phyloP scores from a whole-genome alignment of 1,140 invertebrate genomes.

The Caerostris darwini region DNA sequence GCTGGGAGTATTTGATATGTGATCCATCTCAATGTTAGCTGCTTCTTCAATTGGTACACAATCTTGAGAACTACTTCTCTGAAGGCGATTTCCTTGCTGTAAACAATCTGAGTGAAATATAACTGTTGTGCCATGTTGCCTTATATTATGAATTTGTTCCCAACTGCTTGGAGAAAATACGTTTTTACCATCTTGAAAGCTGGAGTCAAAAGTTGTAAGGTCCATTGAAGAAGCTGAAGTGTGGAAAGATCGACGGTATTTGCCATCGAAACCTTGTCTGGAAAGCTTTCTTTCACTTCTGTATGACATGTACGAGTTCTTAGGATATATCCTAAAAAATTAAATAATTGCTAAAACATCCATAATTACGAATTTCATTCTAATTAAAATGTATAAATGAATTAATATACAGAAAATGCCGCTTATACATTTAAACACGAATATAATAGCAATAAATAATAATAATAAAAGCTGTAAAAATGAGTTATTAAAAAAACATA shows the following conservation, averaged over 20 bases:
- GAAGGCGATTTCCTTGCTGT: slow-evolving; percentile 31
- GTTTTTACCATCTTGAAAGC: slow-evolving; percentile 49
- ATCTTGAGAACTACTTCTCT: slow-evolving; percentile 71
- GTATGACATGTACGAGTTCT: slow-evolving; percentile 89
- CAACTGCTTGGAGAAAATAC: slow-evolving; percentile 79
- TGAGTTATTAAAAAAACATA: too few relatives aligned
- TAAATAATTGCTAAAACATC: background rate
- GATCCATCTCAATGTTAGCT: background rate
- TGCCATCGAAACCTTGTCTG: slow-evolving; percentile 86
- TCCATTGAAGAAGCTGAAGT: slow-evolving; percentile 81
- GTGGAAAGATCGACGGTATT: slow-evolving; percentile 89
- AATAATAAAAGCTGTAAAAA: too few relatives aligned
- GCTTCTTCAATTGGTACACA: slow-evolving; percentile 37
- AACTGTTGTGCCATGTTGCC: slow-evolving; percentile 81
- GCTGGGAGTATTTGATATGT: slow-evolving; percentile 59
- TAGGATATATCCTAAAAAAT: slow-evolving; percentile 88
- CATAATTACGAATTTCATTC: too few relatives aligned
- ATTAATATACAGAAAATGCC: too few relatives aligned
- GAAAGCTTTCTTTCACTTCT: slow-evolving; percentile 84
- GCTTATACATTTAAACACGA: too few relatives aligned
- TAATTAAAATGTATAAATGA: too few relatives aligned
- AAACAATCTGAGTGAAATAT: slow-evolving; percentile 80
- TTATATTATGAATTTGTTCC: slow-evolving; percentile 81
- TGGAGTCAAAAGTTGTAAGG: slow-evolving; percentile 48
- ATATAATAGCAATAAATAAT: too few relatives aligned